These are phyloP conservation scores for Netelia fuscicornis DNA, from an alignment of 2,888 invertebrate species.

Conservation along the genomic window DNA sequence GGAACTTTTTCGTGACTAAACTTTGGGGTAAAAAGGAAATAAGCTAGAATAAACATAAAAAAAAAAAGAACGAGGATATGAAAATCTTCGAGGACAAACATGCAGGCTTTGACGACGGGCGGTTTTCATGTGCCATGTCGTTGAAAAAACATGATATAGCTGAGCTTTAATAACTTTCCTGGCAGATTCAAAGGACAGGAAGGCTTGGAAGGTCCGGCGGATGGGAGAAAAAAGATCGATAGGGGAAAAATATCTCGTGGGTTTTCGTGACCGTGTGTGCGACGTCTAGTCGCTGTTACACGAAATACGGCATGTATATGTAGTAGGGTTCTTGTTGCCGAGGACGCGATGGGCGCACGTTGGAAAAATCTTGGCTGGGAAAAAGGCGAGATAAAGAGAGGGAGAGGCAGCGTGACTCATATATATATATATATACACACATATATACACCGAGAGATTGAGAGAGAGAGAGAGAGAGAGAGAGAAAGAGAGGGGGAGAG, in stretches of 20 bases:
- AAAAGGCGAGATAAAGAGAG: slow-evolving; percentile 34
- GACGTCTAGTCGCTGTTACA: slow-evolving; percentile 38
- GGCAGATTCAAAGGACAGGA: slow-evolving; percentile 29
- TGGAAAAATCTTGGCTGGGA: slow-evolving; percentile 44
- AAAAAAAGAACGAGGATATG: not conserved
- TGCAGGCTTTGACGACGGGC: not conserved
- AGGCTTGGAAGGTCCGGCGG: not conserved
- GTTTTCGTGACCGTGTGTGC: slow-evolving; percentile 38
- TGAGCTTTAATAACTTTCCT: slow-evolving; percentile 38
- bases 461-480: slow-evolving; percentile 19
- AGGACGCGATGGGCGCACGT: slow-evolving; percentile 8
- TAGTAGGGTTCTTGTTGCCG: slow-evolving; percentile 21
- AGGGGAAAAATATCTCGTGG: not conserved
- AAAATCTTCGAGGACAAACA: slow-evolving; percentile 13
- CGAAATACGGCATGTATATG: slow-evolving; percentile 23
- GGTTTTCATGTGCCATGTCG: not conserved
- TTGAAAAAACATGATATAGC: slow-evolving; percentile 10
- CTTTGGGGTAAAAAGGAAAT: slow-evolving; percentile 6
- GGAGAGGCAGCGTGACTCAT: not conserved
- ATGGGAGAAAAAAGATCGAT: slow-evolving; percentile 16
- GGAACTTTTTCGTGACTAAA: not conserved
- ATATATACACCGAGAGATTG: no score
- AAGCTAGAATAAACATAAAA: not conserved
- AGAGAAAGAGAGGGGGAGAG: slow-evolving; percentile 10
- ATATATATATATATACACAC: not conserved